Evolutionary conservation across 2,888 invertebrate species (phyloP).

Genomic region (Linnaemya tessellans): DNA sequence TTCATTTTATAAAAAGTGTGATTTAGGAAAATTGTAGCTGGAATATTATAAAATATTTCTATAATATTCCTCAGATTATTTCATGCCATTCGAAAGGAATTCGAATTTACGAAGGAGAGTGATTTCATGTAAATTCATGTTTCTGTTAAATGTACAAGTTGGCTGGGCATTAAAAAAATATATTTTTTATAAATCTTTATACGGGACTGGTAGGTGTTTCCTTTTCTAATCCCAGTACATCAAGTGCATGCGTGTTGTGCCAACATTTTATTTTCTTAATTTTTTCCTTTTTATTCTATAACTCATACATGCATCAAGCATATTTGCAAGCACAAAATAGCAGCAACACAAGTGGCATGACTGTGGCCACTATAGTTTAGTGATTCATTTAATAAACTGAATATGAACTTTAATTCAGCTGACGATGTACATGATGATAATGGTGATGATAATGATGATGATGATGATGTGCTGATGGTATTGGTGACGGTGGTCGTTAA

Average conservation of each 20-base stretch:
- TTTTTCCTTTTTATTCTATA: not conserved
- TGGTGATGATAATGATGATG: constrained; percentile 10
- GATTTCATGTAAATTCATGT: no score
- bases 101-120: no score
- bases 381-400: constrained; percentile 18
- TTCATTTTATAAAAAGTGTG: no score
- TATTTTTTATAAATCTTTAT: not conserved
- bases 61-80: not conserved
- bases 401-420: constrained; percentile 16
- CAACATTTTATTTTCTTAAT: not conserved
- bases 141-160: not conserved
- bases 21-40: no score
- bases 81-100: not conserved
- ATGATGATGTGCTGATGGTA: not conserved
- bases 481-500: constrained; percentile 16
- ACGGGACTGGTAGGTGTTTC: not conserved
- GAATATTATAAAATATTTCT: no score
- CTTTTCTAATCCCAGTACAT: not conserved
- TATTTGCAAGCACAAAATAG: constrained; percentile 8
- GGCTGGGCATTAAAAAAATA: not conserved
- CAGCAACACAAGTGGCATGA: not conserved
- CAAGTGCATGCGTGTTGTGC: not conserved
- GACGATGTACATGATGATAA: not conserved
- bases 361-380: not conserved
- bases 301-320: constrained; percentile 5